Evolutionary conservation across 2,888 invertebrate species (phyloP), one percentile per base, ranked within the genome.

Genomic region (Apodemia mormo): DNA sequence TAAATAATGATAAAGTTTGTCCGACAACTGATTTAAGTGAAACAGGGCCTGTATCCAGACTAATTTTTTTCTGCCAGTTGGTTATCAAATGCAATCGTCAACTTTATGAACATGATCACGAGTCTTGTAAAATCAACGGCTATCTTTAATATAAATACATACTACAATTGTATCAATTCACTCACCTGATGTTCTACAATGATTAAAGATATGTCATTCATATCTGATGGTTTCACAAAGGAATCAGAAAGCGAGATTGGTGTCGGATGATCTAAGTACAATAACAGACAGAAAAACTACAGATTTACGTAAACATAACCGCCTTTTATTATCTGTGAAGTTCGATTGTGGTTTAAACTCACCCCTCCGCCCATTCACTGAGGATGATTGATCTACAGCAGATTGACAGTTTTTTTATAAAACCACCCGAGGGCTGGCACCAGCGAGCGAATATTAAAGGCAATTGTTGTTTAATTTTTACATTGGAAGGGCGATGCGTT

Each of bases 401-500:
- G 93, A 93, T 93, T 92, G 93, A 93, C 93, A 92, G 93, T 92
- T 92, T 92, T 87, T 90, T 92, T 90, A 85, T 84, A 83, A 86
- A 87, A 89, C 89, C 89, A 87, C 85, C 81, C 82, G 82, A 85
- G 86, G 89, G 87, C 87, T 80, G 82, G 85, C 82, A 87, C 87
- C 85, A 83, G 86, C 84, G 80, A 88, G 87, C 87, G 89, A 90
- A 88, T 92, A 92, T 92, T 92, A 92, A 92, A 92, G 92, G 92
- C 93, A 92, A 93, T 93, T 93, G 93, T 93, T 92, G 92, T 92
- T 92, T 92, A 92, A 93, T 92, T 93, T 92, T 92, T 90, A 92
- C 86, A 86, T 87, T 87, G 77, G 87, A 85, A 86, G 92, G 92
- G 91, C 84, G 88, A 85, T 84, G 87, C 85, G 83, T 84, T 88